Evolutionary conservation across 2,113 vertebrate genomes (phyloP).

Genomic region (Cardinalis cardinalis): DNA sequence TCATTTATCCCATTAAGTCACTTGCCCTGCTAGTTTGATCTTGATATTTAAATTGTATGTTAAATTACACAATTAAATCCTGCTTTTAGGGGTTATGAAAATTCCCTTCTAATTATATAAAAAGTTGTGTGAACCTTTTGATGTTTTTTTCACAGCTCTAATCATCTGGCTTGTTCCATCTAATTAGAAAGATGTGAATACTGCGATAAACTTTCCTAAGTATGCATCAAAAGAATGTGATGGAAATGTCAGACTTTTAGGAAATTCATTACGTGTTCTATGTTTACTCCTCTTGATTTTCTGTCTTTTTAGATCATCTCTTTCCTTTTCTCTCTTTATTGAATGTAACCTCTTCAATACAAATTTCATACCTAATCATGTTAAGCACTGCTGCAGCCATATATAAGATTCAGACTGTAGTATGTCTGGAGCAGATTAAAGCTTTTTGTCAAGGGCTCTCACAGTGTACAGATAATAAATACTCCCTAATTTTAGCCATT

Average conservation of each 20-base stretch:
- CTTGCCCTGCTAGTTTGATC: constrained; percentile 77
- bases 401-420: neutral
- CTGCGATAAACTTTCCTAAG: constrained; percentile 64
- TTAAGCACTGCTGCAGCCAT: neutral
- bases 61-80: constrained; percentile 76
- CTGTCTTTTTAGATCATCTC: neutral
- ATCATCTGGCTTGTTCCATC: constrained; percentile 65
- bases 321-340: neutral
- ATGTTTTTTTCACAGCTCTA: constrained; percentile 63
- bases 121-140: constrained; percentile 67
- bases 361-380: neutral
- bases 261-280: constrained; percentile 24
- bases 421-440: neutral
- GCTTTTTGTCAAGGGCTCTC: neutral
- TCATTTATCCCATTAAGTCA: constrained; percentile 82
- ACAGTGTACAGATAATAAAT: neutral
- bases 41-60: constrained; percentile 83
- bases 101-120: constrained; percentile 67
- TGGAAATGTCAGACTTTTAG: constrained; percentile 55
- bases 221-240: constrained; percentile 49
- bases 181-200: constrained; percentile 69
- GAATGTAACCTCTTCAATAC: neutral
- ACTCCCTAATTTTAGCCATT: neutral
- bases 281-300: neutral
- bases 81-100: constrained; percentile 73